Conservation (phyloP, 2,113 vertebrate species). For the Lampris megalopsis region DNA sequence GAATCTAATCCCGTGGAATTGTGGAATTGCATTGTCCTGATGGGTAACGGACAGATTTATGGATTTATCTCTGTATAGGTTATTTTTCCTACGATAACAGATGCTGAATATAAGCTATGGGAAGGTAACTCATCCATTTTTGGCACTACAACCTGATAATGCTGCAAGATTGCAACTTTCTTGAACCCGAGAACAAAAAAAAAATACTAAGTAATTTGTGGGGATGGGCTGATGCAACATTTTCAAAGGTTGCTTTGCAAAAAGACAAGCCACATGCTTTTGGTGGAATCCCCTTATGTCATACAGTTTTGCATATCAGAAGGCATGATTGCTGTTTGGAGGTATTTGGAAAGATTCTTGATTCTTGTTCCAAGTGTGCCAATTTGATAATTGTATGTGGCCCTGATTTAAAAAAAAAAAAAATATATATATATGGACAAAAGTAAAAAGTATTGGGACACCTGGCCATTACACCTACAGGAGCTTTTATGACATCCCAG, state of each 20-base stretch:
- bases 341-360: background rate
- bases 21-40: too few species aligned
- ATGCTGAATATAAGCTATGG: background rate
- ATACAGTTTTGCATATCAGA: background rate
- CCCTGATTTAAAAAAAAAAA: too few species aligned
- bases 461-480: too few species aligned
- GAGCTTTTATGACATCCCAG: too few species aligned
- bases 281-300: constrained; percentile 14
- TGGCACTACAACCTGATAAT: background rate
- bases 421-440: too few species aligned
- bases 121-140: background rate
- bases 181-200: background rate
- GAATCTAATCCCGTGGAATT: too few species aligned
- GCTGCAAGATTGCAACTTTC: background rate
- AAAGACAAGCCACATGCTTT: background rate
- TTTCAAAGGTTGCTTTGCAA: too few species aligned
- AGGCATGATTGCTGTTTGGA: background rate
- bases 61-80: too few species aligned
- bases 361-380: background rate
- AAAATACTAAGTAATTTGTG: background rate
- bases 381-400: constrained; percentile 18
- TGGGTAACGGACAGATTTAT: too few species aligned
- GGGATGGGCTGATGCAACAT: too few species aligned
- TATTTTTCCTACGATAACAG: too few species aligned
- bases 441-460: too few species aligned